These are phyloP conservation scores for Maccullochella peelii DNA, from an alignment of 2,113 vertebrate genomes.

Conservation along the genomic window DNA sequence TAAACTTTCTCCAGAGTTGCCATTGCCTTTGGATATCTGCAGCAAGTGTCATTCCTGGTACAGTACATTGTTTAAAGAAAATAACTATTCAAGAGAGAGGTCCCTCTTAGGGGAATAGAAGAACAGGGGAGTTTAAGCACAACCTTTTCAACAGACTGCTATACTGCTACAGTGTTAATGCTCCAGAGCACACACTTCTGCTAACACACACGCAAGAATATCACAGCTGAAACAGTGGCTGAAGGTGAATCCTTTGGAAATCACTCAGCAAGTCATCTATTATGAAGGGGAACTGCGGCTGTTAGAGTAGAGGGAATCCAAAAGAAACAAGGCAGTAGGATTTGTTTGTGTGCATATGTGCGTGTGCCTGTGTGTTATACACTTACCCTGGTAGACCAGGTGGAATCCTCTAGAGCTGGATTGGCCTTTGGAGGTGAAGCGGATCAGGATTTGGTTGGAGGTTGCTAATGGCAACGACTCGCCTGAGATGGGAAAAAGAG, in stretches of 20 bases:
- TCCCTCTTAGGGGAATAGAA: slow-evolving; percentile 1
- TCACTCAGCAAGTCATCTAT: slow-evolving; percentile 44
- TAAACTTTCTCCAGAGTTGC: slow-evolving; percentile 32
- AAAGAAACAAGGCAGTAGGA: not conserved
- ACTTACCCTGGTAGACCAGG: slow-evolving; percentile 96
- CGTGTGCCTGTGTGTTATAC: not conserved
- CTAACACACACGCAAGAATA: slow-evolving; percentile 3
- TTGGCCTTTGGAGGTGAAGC: slow-evolving; percentile 95
- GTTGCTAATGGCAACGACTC: slow-evolving; percentile 96
- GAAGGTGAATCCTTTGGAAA: slow-evolving; percentile 50
- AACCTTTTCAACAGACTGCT: slow-evolving; percentile 46
- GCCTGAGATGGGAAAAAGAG: slow-evolving; percentile 80
- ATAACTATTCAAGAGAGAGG: slow-evolving; percentile 37
- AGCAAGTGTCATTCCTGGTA: slow-evolving; percentile 47
- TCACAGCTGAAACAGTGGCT: slow-evolving; percentile 17
- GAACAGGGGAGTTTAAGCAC: slow-evolving; percentile 24
- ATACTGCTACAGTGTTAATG: slow-evolving; percentile 40
- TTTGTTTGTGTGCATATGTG: slow-evolving; percentile 19
- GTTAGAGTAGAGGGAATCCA: slow-evolving; percentile 33
- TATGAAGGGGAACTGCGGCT: slow-evolving; percentile 27
- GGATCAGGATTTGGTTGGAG: slow-evolving; percentile 96
- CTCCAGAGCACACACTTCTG: slow-evolving; percentile 18
- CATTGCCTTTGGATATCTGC: slow-evolving; percentile 48
- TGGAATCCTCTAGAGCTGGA: slow-evolving; percentile 96
- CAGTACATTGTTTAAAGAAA: slow-evolving; percentile 48